Evolutionary conservation across 1,140 invertebrate genomes (phyloP).

Genomic region (Cyclina sinensis): DNA sequence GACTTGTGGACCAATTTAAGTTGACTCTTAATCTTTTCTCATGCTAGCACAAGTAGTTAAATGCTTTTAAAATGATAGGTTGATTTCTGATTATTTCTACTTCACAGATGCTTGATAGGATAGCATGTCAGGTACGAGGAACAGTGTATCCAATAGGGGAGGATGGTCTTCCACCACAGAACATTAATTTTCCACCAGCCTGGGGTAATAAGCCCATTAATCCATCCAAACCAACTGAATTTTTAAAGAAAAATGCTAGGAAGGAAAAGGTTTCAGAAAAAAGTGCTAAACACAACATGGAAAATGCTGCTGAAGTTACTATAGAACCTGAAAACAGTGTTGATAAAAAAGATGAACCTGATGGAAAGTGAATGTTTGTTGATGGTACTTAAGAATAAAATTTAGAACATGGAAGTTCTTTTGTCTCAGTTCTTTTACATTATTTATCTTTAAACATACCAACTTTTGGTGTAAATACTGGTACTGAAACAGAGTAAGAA

Average conservation of each 20-base stretch:
- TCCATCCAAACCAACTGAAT: neutral
- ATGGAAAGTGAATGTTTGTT: neutral
- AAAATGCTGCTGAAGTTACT: neutral
- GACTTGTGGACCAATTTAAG: too few relatives aligned
- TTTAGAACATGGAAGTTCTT: too few relatives aligned
- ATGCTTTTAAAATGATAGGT: too few relatives aligned
- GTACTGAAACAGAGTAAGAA: too few relatives aligned
- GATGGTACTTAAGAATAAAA: too few relatives aligned
- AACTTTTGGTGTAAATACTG: too few relatives aligned
- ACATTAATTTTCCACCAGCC: neutral
- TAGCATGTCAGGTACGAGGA: conserved; percentile 25
- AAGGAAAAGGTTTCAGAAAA: neutral
- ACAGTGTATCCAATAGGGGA: neutral
- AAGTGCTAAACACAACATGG: neutral
- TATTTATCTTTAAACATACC: too few relatives aligned
- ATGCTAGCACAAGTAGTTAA: too few relatives aligned
- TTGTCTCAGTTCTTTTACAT: too few relatives aligned
- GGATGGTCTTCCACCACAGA: neutral
- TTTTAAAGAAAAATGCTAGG: neutral
- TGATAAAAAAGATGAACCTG: neutral
- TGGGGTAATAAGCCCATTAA: conserved; percentile 41
- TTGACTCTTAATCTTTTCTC: too few relatives aligned
- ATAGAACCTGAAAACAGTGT: neutral
- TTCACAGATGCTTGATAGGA: conserved; percentile 22
- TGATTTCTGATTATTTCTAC: neutral